Base-by-base conservation (phyloP, 1,140 invertebrate genomes). In the Heliothis virescens region DNA sequence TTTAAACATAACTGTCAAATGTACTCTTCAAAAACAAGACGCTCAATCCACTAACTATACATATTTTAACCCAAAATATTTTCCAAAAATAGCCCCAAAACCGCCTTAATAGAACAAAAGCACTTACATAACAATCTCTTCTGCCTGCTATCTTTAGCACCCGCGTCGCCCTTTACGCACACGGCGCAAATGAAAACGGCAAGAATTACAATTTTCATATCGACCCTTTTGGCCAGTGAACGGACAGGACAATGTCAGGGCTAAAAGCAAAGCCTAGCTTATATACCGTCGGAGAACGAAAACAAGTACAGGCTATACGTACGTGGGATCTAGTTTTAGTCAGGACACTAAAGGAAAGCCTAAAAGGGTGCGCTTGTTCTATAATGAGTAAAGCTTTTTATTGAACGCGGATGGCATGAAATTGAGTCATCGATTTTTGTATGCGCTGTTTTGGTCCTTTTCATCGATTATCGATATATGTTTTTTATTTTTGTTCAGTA, bases 171-270 rank as follows among this genome's bases (percentile, higher is more conserved):
- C 16, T 65, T 50, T 15, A 29, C 67, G 63, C 81, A 82, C 15
- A 81, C 72, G 12, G 69, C 80, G 15, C 84, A 72, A 47, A 82
- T 76, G 57, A 91, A 81, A 69, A 83, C 69, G 21, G 82, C 47
- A 72, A 91, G 79, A 57, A 75, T 82, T 21, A 87, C 48, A 50
- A 91, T 62, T 79, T 90, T 82, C 89, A 90, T 92, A 48, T 26
- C 52, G 74, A 65, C 78, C 71, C 82, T 83, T 76, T 29, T 86
- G 82, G 79, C 55, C 62, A 86, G 85, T 83, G 73, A 82, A 76
- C 72, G 78, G 82, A 26, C 74, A 65, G 89, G 86, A 85, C 91
- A 94, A 94, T 94, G 92, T 94, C 92, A 93, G 92, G 92, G 89
- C 83, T 91, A 87, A 83, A 81, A 81, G 75, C 82, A 85, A 82